These are phyloP conservation scores for Eretmocerus hayati DNA, from an alignment of 2,888 invertebrate species.

Conservation along the genomic window DNA sequence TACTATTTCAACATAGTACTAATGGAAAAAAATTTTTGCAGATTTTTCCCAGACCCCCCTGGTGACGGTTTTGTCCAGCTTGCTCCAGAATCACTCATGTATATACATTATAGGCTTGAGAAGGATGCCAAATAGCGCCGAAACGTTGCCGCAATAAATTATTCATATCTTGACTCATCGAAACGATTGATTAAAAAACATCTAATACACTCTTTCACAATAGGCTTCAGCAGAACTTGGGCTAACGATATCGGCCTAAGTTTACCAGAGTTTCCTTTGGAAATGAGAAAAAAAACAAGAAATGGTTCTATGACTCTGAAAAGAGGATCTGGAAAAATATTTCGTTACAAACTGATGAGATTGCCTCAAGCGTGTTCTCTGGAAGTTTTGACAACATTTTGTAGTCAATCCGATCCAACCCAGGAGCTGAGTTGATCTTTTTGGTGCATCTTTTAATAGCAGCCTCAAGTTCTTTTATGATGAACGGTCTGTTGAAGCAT, in stretches of 20 bases:
- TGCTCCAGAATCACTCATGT: not conserved
- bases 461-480: not conserved
- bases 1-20: too few species aligned
- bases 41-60: too few species aligned
- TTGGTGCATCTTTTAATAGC: not conserved
- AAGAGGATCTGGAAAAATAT: not conserved
- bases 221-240: not conserved
- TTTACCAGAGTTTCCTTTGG: not conserved
- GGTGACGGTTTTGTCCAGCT: not conserved
- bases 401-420: not conserved
- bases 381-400: not conserved
- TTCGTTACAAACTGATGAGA: not conserved
- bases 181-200: not conserved
- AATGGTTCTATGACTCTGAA: not conserved
- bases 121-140: too few species aligned
- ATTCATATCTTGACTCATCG: too few species aligned
- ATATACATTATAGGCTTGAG: too few species aligned
- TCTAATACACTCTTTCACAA: not conserved
- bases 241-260: not conserved
- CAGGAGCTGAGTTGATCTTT: not conserved
- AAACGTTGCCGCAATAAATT: too few species aligned
- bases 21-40: too few species aligned
- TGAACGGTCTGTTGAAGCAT: not conserved
- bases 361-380: not conserved
- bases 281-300: constrained; percentile 3